Evolutionary conservation across 2,113 vertebrate species (phyloP).

Genomic region (Glaucomys volans): DNA sequence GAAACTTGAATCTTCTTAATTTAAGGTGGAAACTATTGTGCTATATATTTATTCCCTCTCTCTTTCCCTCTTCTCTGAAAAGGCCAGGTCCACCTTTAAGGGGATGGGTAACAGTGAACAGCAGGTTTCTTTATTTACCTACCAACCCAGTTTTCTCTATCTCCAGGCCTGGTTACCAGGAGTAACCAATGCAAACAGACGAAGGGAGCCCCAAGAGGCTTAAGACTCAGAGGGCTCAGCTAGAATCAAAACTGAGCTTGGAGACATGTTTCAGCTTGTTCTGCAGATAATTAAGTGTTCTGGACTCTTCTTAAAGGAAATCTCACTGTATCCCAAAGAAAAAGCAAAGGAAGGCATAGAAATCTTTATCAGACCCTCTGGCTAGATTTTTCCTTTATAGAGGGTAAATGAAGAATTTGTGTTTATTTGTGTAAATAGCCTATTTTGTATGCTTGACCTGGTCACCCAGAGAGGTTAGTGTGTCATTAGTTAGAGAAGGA

Average conservation of each 20-base stretch:
- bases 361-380: slow-evolving; percentile 16
- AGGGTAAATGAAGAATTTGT: not conserved
- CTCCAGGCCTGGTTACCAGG: not conserved
- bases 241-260: slow-evolving; percentile 1
- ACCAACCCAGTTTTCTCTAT: not conserved
- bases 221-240: not conserved
- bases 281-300: slow-evolving; percentile 43
- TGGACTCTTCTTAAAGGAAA: slow-evolving; percentile 39
- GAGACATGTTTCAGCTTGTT: slow-evolving; percentile 47
- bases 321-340: slow-evolving; percentile 20
- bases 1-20: not conserved
- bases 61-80: not conserved
- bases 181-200: not conserved
- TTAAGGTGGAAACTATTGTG: not conserved
- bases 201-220: not conserved
- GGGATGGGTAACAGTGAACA: not conserved
- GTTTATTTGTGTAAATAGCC: not conserved
- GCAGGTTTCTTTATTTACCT: not conserved
- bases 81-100: not conserved
- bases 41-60: not conserved
- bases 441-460: not conserved
- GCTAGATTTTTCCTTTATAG: not conserved
- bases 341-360: not conserved
- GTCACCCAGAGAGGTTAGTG: not conserved
- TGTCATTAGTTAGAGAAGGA: not conserved